Percentiles rank a stretch among this genome's conserved stretches.
These are phyloP conservation scores for Philaethria dido DNA, from an alignment of 2,888 invertebrate species.

Conservation along the genomic window DNA sequence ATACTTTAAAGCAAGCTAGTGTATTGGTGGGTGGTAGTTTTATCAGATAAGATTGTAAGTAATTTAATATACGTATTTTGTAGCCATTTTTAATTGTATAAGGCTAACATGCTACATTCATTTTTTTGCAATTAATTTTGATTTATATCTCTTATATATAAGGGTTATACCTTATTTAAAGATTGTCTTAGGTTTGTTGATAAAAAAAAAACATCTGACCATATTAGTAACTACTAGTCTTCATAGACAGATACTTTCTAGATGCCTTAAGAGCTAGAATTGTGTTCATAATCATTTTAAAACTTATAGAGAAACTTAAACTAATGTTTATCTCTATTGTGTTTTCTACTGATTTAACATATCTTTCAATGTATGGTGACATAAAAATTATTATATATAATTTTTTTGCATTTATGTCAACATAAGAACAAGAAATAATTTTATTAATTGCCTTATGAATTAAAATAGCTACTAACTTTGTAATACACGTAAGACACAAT, in stretches of 20 bases:
- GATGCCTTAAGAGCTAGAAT: not conserved
- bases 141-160: too few relatives aligned
- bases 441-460: not conserved
- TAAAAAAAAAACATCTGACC: not conserved
- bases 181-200: too few relatives aligned
- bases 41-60: too few relatives aligned
- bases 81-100: too few relatives aligned
- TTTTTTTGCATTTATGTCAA: not conserved
- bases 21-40: too few relatives aligned
- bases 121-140: too few relatives aligned
- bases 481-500: not conserved
- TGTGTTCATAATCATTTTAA: not conserved
- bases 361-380: not conserved
- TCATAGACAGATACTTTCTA: not conserved
- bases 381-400: too few relatives aligned
- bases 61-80: too few relatives aligned
- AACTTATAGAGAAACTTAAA: not conserved
- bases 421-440: not conserved
- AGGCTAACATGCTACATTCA: too few relatives aligned
- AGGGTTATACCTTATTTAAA: too few relatives aligned
- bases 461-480: conserved; percentile 6
- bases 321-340: not conserved
- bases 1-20: too few relatives aligned
- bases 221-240: not conserved
- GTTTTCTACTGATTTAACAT: not conserved